These are phyloP conservation scores for Lates calcarifer DNA, from an alignment of 2,113 vertebrate species.

Conservation along the genomic window DNA sequence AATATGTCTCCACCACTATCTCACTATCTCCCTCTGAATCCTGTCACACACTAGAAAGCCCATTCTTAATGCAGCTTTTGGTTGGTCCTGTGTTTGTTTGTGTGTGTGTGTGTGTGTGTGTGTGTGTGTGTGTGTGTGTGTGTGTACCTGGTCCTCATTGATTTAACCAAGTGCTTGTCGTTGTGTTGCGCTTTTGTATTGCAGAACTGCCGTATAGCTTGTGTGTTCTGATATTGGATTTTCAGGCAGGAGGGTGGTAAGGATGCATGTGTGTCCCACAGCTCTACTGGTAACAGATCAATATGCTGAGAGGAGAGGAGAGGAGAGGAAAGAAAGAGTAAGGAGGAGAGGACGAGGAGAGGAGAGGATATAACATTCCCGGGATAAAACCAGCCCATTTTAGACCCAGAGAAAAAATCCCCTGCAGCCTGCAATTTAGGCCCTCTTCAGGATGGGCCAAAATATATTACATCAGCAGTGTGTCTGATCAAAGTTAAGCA, in stretches of 20 bases:
- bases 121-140: not conserved
- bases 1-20: not conserved
- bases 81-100: not conserved
- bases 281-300: conserved; percentile 61
- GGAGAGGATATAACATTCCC: not conserved
- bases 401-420: conserved; percentile 10
- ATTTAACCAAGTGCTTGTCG: conserved; percentile 45
- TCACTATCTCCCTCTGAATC: not conserved
- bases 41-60: not conserved
- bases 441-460: conserved; percentile 16
- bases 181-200: conserved; percentile 26
- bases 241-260: conserved; percentile 39
- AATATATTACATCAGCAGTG: conserved; percentile 6
- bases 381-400: conserved; percentile 7
- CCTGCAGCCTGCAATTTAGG: conserved; percentile 18
- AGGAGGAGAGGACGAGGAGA: not conserved
- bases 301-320: conserved; percentile 28
- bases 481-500: conserved; percentile 29
- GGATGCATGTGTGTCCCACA: conserved; percentile 35
- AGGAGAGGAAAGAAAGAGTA: not conserved
- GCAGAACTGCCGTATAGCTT: not conserved
- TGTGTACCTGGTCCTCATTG: conserved; percentile 28
- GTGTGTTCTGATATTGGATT: conserved; percentile 57
- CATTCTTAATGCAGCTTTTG: not conserved
- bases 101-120: conserved; percentile 17